Percentiles rank a stretch among this genome's conserved stretches.
Conservation (phyloP, 2,797 vertebrate species). For the Pelobates cultripes region DNA sequence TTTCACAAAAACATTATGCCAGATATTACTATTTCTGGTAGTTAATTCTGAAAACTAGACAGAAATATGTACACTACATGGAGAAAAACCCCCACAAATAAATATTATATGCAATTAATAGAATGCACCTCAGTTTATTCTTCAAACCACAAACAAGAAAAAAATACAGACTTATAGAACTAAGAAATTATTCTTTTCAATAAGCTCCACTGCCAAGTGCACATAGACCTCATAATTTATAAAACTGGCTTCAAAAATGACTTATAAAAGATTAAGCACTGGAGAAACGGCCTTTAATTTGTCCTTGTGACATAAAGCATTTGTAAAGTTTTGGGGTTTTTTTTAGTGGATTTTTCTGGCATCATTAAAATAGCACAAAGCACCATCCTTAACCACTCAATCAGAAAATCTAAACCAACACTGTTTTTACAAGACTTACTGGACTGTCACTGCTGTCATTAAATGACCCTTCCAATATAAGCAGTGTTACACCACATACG, state of each 20-base stretch:
- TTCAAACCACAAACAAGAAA: too few relatives aligned
- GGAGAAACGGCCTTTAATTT: constrained; percentile 16
- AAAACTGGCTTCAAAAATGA: constrained; percentile 32
- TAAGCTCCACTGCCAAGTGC: too few relatives aligned
- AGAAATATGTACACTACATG: too few relatives aligned
- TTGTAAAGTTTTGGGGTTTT: constrained; percentile 34
- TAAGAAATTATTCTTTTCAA: too few relatives aligned
- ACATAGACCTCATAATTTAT: constrained; percentile 3
- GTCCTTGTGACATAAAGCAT: constrained; percentile 34
- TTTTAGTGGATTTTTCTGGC: constrained; percentile 11
- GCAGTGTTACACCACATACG: constrained; percentile 53
- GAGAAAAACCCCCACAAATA: too few relatives aligned
- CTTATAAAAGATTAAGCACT: constrained; percentile 33
- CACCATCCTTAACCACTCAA: constrained; percentile 48
- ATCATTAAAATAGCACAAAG: constrained; percentile 25
- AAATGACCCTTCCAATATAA: constrained; percentile 50
- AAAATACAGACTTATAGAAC: too few relatives aligned
- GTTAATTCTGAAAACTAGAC: too few relatives aligned
- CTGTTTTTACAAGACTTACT: constrained; percentile 47
- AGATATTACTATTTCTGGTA: too few relatives aligned
- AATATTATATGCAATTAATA: background rate
- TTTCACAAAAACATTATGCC: too few relatives aligned
- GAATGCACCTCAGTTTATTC: too few relatives aligned
- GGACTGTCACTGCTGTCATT: constrained; percentile 52
- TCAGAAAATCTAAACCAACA: constrained; percentile 42